phyloP scores from a whole-genome alignment of 2,888 invertebrate species.

The Belgica antarctica region DNA sequence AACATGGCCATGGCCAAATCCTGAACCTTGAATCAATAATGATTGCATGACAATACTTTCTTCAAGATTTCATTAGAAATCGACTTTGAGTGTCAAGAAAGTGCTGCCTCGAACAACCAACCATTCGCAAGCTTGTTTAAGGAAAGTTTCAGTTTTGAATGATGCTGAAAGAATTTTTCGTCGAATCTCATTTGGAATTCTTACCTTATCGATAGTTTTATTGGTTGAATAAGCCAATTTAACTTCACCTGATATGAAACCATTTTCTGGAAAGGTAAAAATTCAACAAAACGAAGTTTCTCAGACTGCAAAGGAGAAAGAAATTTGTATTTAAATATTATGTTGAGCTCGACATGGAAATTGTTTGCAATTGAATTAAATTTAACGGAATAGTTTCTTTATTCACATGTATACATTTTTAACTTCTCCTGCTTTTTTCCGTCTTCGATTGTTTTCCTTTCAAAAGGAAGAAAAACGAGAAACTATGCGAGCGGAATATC shows the following conservation, averaged over 20 bases:
- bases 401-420: constrained; percentile 16
- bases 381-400: not conserved
- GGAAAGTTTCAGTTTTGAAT: not conserved
- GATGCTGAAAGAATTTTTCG: constrained; percentile 10
- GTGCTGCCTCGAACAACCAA: no score
- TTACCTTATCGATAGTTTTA: constrained; percentile 38
- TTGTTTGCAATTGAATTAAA: constrained; percentile 42
- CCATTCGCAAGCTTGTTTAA: no score
- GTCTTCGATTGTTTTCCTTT: not conserved
- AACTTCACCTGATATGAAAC: not conserved
- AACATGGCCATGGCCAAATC: no score
- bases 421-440: constrained; percentile 22
- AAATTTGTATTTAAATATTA: constrained; percentile 40
- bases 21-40: no score
- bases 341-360: constrained; percentile 32
- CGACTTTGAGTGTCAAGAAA: no score
- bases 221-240: constrained; percentile 27
- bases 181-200: constrained; percentile 37
- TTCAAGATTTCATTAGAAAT: no score
- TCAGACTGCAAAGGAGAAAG: not conserved
- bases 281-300: not conserved
- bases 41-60: no score
- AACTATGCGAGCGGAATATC: constrained; percentile 31
- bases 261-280: not conserved
- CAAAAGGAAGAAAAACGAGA: not conserved